Evolutionary conservation across 2,888 invertebrate genomes (phyloP).

Genomic region (Steinernema scapterisci): DNA sequence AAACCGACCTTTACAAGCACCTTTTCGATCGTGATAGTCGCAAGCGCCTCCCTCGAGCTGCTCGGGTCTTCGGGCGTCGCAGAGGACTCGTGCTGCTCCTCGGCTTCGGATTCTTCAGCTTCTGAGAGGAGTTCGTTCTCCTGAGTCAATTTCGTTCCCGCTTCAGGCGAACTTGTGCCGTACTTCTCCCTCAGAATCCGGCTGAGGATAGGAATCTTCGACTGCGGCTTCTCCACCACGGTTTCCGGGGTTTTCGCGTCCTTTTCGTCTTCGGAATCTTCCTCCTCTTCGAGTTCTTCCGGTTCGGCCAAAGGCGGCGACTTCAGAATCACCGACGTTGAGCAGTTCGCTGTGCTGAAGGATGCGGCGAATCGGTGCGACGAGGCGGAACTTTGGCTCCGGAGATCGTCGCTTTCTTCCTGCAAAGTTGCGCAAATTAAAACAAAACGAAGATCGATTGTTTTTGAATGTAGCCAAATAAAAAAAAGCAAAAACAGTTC

Average conservation of each 20-base stretch:
- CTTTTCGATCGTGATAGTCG: too few relatives aligned
- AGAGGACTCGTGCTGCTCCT: neutral
- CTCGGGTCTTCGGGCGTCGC: constrained; percentile 6
- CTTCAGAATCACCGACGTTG: neutral
- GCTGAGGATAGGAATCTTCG: neutral
- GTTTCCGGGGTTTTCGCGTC: neutral
- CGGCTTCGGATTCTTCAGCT: constrained; percentile 3
- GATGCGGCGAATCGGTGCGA: constrained; percentile 35
- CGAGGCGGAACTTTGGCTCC: constrained; percentile 45
- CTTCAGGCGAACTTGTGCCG: neutral
- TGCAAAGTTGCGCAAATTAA: constrained; percentile 29
- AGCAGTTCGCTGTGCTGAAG: neutral
- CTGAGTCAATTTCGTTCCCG: neutral
- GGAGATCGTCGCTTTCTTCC: constrained; percentile 53
- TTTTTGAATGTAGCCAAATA: too few relatives aligned
- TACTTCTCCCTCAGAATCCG: neutral
- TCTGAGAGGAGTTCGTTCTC: constrained; percentile 6
- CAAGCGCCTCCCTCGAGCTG: neutral
- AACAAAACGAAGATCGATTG: too few relatives aligned
- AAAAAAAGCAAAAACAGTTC: too few relatives aligned
- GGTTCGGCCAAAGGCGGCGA: constrained; percentile 10
- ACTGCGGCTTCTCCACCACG: neutral
- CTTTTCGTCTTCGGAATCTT: neutral
- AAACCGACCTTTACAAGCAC: too few relatives aligned
- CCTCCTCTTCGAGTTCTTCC: constrained; percentile 19